These are phyloP conservation scores for Harmothoe impar DNA, from an alignment of 2,888 invertebrate species.

Conservation along the genomic window DNA sequence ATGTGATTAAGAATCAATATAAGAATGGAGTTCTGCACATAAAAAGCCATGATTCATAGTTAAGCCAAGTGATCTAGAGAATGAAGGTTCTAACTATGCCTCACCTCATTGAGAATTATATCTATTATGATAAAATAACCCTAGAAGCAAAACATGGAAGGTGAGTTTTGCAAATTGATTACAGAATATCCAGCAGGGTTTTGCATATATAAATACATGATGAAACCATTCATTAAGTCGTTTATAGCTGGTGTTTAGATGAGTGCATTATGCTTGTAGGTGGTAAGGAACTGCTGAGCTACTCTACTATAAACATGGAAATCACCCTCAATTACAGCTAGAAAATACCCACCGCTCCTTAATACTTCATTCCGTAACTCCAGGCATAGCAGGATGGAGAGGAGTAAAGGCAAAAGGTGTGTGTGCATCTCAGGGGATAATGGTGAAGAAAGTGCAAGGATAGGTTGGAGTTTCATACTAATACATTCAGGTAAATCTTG, in stretches of 20 bases:
- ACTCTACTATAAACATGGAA: background rate
- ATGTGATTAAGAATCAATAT: no score
- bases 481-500: no score
- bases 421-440: no score
- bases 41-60: background rate
- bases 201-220: background rate
- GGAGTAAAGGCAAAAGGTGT: no score
- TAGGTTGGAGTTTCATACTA: no score
- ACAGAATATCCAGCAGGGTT: conserved; percentile 4
- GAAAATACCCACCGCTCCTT: background rate
- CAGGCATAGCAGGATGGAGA: background rate
- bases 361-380: background rate
- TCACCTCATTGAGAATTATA: background rate
- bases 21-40: no score
- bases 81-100: background rate
- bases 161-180: background rate
- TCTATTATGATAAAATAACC: background rate
- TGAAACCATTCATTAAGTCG: conserved; percentile 10
- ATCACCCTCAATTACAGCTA: conserved; percentile 2
- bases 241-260: background rate
- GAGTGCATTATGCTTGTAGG: no score
- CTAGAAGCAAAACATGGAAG: no score
- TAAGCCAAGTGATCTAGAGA: background rate
- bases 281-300: background rate
- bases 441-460: no score